These are phyloP conservation scores for Anser brachyrhynchus DNA, from an alignment of 2,113 vertebrate species.

Conservation along the genomic window DNA sequence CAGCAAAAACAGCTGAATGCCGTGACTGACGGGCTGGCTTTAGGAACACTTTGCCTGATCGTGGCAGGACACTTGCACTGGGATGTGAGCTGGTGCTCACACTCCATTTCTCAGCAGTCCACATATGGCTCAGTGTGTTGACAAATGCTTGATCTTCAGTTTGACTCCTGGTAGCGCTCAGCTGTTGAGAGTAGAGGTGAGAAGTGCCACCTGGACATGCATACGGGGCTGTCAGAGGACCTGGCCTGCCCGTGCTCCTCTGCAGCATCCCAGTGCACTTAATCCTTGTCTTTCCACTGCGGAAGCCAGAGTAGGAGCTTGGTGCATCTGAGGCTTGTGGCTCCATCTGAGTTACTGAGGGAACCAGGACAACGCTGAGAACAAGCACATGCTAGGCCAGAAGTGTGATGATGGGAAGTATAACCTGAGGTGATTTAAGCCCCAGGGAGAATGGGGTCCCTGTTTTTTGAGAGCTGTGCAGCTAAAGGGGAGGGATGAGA, in stretches of 20 bases:
- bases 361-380: background rate
- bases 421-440: background rate
- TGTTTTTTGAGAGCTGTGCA: background rate
- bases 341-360: background rate
- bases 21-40: fast-evolving
- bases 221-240: fast-evolving
- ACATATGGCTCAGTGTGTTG: fast-evolving
- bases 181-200: background rate
- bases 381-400: background rate
- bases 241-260: fast-evolving
- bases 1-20: background rate
- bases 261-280: no score
- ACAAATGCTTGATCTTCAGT: background rate
- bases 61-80: fast-evolving
- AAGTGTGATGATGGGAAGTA: background rate
- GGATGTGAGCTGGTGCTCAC: fast-evolving
- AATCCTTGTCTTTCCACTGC: background rate
- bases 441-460: background rate
- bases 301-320: fast-evolving
- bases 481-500: background rate
- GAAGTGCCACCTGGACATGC: background rate
- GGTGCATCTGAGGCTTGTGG: background rate
- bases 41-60: background rate
- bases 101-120: background rate
- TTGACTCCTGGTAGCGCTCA: background rate